phyloP scores from a whole-genome alignment of 2,797 vertebrate genomes.

The Mus minutoides region DNA sequence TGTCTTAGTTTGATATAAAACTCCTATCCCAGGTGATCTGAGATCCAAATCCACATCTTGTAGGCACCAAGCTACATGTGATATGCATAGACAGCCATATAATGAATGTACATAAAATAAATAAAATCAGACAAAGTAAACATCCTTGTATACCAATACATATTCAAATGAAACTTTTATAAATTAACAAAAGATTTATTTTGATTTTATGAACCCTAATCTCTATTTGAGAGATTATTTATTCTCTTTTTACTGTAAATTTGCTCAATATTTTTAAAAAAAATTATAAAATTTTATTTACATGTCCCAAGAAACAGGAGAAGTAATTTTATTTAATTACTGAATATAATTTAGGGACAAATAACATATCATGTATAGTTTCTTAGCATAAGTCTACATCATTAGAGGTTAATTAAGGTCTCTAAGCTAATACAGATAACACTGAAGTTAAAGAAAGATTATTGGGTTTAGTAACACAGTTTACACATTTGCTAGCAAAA shows the following conservation, averaged over 20 bases:
- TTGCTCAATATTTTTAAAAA: neutral
- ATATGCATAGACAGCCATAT: neutral
- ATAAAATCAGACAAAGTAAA: neutral
- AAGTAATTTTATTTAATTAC: neutral
- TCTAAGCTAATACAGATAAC: neutral
- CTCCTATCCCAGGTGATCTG: neutral
- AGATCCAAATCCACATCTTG: neutral
- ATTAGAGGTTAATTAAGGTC: neutral
- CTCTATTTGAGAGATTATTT: neutral
- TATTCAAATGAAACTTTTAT: neutral
- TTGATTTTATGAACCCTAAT: neutral
- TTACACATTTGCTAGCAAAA: neutral
- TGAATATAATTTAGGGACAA: neutral
- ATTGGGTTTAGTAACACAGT: neutral
- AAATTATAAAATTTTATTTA: neutral
- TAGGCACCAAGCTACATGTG: neutral
- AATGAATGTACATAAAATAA: neutral
- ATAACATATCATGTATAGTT: neutral
- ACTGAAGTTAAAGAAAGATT: neutral
- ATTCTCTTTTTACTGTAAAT: neutral
- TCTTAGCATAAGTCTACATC: neutral
- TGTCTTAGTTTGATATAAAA: neutral
- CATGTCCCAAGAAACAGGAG: neutral
- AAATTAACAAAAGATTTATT: neutral
- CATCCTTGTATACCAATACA: neutral